Evolutionary conservation across 2,113 vertebrate species (phyloP).

Genomic region (Microtus richardsoni): DNA sequence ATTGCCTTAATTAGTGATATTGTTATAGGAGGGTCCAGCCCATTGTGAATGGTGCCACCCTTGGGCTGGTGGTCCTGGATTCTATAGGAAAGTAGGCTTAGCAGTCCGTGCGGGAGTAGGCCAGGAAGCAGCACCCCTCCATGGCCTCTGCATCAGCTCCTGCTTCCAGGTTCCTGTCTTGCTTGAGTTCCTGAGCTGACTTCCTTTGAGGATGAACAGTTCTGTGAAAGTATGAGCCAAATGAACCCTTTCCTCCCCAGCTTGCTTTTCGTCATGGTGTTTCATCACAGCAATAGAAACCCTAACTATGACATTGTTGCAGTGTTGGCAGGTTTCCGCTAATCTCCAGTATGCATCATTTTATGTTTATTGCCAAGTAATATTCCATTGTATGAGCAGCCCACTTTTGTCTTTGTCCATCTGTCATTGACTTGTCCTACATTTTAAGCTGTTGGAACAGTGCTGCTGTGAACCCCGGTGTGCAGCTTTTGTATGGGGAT

Average conservation of each 20-base stretch:
- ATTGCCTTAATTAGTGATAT: not conserved
- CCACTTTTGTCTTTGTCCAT: not conserved
- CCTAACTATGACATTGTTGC: not conserved
- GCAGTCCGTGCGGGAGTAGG: not conserved
- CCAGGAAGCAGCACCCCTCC: not conserved
- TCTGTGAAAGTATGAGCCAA: too few species aligned
- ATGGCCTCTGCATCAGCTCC: not conserved
- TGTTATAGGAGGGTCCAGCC: too few species aligned
- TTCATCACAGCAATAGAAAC: not conserved
- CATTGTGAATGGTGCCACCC: not conserved
- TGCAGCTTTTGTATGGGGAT: not conserved
- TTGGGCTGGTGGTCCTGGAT: not conserved
- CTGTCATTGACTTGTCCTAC: not conserved
- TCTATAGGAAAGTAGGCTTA: not conserved
- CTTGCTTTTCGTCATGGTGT: not conserved
- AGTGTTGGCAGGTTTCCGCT: not conserved
- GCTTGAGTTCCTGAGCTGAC: not conserved
- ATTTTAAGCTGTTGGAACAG: not conserved
- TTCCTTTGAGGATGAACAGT: not conserved
- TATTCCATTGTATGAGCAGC: not conserved
- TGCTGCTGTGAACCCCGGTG: not conserved
- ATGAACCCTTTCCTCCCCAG: too few species aligned
- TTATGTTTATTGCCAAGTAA: not conserved
- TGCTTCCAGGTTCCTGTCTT: not conserved
- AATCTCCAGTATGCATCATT: not conserved